Conservation (phyloP, 2,113 vertebrate species). For the Rallus limicola region DNA sequence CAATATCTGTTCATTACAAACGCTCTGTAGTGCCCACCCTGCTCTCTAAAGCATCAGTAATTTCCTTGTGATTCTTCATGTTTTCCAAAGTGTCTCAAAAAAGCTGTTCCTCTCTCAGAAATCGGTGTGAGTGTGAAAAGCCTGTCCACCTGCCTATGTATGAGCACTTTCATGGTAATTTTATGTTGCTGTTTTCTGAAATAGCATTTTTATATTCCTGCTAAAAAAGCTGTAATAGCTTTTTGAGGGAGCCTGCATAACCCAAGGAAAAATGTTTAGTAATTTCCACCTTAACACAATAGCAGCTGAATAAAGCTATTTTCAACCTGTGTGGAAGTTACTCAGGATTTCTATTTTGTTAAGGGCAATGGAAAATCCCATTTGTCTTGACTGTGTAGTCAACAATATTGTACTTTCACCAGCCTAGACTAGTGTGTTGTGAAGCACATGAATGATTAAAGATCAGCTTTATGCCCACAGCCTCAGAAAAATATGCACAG, state of each 20-base stretch:
- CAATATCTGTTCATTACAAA: background rate
- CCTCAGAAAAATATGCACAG: background rate
- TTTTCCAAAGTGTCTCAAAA: background rate
- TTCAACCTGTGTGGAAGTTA: background rate
- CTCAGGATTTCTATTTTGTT: background rate
- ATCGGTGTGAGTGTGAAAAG: background rate
- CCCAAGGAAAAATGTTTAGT: background rate
- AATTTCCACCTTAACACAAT: background rate
- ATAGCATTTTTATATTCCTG: background rate
- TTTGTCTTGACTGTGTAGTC: background rate
- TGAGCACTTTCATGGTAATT: background rate
- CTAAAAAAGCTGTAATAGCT: background rate
- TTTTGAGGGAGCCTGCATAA: constrained; percentile 2
- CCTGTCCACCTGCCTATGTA: background rate
- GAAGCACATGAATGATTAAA: background rate
- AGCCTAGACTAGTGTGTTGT: background rate
- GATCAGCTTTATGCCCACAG: background rate
- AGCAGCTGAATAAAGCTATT: background rate
- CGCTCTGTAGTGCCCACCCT: background rate
- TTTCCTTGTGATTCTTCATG: background rate
- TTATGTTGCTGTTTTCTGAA: background rate
- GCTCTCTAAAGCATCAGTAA: background rate
- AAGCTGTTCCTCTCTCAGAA: background rate
- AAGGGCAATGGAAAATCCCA: background rate
- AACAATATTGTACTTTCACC: background rate